These are phyloP conservation scores for Eudasyphora cyanicolor DNA, from an alignment of 2,888 invertebrate species.

Conservation along the genomic window DNA sequence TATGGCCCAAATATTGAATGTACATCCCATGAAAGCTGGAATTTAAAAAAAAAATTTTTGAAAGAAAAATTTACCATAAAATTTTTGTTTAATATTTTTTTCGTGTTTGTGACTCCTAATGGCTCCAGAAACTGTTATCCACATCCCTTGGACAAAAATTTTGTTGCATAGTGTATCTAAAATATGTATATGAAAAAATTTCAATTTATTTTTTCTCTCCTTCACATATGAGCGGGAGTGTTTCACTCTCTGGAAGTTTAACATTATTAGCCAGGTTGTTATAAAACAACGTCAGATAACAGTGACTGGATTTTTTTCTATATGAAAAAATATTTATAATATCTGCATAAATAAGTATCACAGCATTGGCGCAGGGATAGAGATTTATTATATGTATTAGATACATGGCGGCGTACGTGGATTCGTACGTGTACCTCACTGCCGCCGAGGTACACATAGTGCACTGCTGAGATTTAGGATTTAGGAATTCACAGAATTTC, in stretches of 20 bases:
- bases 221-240: background rate
- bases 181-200: too few species aligned
- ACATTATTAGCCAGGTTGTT: constrained; percentile 4
- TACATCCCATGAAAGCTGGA: too few species aligned
- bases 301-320: background rate
- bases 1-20: too few species aligned
- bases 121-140: too few species aligned
- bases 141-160: too few species aligned
- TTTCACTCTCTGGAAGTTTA: background rate
- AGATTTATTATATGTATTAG: constrained; percentile 1
- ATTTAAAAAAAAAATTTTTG: too few species aligned
- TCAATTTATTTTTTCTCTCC: too few species aligned
- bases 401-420: background rate
- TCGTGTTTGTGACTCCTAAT: too few species aligned
- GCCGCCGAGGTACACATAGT: background rate
- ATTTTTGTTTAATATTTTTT: too few species aligned
- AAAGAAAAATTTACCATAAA: too few species aligned
- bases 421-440: background rate
- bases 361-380: background rate
- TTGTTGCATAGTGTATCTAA: too few species aligned
- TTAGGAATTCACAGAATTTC: background rate
- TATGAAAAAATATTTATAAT: constrained; percentile 16
- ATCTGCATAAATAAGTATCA: constrained; percentile 20
- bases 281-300: background rate
- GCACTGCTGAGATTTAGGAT: background rate